Conservation (phyloP, 2,888 invertebrate genomes). For the Schizaphis graminum region DNA sequence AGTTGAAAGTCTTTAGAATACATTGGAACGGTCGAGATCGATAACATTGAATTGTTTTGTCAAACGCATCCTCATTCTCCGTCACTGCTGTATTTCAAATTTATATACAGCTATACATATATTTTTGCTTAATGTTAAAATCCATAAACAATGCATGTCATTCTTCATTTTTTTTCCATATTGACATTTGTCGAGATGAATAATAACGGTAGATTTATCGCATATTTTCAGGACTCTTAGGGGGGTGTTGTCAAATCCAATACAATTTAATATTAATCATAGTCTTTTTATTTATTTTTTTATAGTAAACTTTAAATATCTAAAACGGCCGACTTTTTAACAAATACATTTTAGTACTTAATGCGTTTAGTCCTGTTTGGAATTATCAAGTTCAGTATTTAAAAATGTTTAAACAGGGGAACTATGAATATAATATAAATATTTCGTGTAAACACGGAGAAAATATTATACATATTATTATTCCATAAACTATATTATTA, state of each 20-base stretch:
- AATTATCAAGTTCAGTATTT: neutral
- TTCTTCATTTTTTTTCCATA: slow-evolving; percentile 37
- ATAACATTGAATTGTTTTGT: slow-evolving; percentile 50
- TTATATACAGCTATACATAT: neutral
- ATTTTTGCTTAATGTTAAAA: slow-evolving; percentile 5
- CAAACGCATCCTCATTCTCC: slow-evolving; percentile 4
- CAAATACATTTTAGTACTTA: neutral
- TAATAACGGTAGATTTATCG: slow-evolving; percentile 34
- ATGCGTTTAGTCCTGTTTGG: no score
- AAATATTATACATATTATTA: neutral
- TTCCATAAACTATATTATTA: neutral
- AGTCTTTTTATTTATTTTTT: neutral
- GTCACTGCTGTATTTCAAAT: neutral
- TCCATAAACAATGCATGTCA: slow-evolving; percentile 12
- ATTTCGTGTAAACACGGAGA: neutral
- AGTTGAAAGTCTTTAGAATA: neutral
- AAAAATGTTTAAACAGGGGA: neutral
- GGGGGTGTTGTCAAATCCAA: neutral
- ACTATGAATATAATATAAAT: neutral
- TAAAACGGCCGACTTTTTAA: neutral
- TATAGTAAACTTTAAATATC: neutral
- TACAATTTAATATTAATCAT: slow-evolving; percentile 5
- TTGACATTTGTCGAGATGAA: slow-evolving; percentile 31
- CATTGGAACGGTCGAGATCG: neutral
- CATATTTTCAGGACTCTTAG: slow-evolving; percentile 1